Percentiles rank a stretch among this genome's conserved stretches.
Evolutionary conservation across 2,797 vertebrate species (phyloP).

Genomic region (Poecile montanus): DNA sequence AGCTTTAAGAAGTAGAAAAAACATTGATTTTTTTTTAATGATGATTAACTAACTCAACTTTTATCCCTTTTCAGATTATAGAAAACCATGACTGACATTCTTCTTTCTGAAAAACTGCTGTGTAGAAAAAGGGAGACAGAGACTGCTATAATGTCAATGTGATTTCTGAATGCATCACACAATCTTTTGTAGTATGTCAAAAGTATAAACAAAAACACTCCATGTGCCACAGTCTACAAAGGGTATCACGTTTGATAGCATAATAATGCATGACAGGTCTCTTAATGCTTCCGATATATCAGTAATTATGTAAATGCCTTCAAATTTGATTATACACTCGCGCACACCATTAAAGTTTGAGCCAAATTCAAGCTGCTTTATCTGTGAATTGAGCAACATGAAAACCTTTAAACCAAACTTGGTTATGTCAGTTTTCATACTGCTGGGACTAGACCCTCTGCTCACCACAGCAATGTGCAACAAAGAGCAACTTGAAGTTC

Average conservation of each 20-base stretch:
- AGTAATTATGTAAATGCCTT: slow-evolving; percentile 51
- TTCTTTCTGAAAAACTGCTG: background rate
- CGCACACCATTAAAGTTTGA: background rate
- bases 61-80: background rate
- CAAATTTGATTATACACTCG: slow-evolving; percentile 4
- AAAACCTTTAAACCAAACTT: background rate
- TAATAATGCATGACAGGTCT: slow-evolving; percentile 24
- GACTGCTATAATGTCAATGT: background rate
- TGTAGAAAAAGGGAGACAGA: background rate
- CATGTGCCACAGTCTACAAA: slow-evolving; percentile 38
- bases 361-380: background rate
- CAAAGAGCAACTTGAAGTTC: background rate
- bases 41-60: background rate
- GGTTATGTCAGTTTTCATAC: background rate
- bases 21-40: background rate
- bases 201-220: slow-evolving; percentile 45
- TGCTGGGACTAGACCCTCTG: background rate
- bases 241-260: background rate
- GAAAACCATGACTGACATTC: background rate
- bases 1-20: background rate
- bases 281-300: slow-evolving; percentile 2
- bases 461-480: background rate
- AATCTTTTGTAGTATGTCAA: slow-evolving; percentile 12
- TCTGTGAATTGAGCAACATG: background rate
- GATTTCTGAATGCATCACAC: slow-evolving; percentile 30